Evolutionary conservation across 2,888 invertebrate species (phyloP).

Genomic region (Cecidostiba fungosa): DNA sequence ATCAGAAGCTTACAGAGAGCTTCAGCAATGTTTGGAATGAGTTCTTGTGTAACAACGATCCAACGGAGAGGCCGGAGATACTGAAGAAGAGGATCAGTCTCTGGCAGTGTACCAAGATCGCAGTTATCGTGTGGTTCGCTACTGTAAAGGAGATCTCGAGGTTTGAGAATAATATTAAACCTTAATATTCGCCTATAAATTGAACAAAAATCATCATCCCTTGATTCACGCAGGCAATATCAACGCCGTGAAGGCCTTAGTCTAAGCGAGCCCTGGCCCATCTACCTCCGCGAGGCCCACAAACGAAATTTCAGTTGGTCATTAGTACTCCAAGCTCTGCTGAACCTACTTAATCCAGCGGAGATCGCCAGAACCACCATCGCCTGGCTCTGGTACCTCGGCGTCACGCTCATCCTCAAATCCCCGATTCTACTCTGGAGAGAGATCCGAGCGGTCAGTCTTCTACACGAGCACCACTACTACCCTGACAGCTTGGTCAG

Average conservation of each 20-base stretch:
- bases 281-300: conserved; percentile 68
- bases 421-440: conserved; percentile 78
- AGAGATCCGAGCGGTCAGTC: conserved; percentile 78
- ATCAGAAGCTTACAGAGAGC: conserved; percentile 85
- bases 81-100: conserved; percentile 84
- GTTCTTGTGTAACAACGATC: conserved; percentile 89
- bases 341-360: conserved; percentile 75
- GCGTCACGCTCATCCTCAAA: conserved; percentile 72
- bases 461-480: conserved; percentile 75
- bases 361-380: conserved; percentile 67
- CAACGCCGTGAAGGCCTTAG: conserved; percentile 68
- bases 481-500: conserved; percentile 77
- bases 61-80: conserved; percentile 86
- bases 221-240: conserved; percentile 64
- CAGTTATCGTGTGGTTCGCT: conserved; percentile 85
- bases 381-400: conserved; percentile 76
- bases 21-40: conserved; percentile 90
- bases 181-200: background rate
- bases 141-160: conserved; percentile 84
- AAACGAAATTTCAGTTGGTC: conserved; percentile 72
- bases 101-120: conserved; percentile 84
- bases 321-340: conserved; percentile 68
- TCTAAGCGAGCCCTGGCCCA: conserved; percentile 66
- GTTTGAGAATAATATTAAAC: conserved; percentile 59
- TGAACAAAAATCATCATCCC: background rate